Evolutionary conservation across 2,888 invertebrate species (phyloP).

Genomic region (Drosophila vallismaia): DNA sequence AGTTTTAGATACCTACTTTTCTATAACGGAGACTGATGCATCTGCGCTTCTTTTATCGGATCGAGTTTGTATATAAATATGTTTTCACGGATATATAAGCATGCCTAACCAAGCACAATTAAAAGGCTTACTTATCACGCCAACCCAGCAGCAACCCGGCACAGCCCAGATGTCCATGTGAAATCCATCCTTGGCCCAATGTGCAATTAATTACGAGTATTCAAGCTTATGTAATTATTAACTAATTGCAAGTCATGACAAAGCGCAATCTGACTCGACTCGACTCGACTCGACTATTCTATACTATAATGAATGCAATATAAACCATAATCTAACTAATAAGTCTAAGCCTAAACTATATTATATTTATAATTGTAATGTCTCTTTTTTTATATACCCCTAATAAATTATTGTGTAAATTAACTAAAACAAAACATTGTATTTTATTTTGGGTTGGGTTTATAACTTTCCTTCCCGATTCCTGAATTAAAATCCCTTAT

Average conservation of each 20-base stretch:
- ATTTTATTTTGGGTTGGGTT: not conserved
- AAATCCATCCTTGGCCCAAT: slow-evolving; percentile 50
- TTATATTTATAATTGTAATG: slow-evolving; percentile 26
- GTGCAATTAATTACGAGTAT: slow-evolving; percentile 59
- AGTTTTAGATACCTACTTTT: slow-evolving; percentile 47
- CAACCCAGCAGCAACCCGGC: not conserved
- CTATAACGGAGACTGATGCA: slow-evolving; percentile 68
- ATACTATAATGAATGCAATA: not conserved
- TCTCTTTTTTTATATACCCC: slow-evolving; percentile 34
- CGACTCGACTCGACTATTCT: not conserved
- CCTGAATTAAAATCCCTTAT: not conserved
- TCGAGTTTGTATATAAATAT: slow-evolving; percentile 30
- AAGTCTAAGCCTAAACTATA: slow-evolving; percentile 20
- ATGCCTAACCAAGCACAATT: slow-evolving; percentile 31
- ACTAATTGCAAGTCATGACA: slow-evolving; percentile 53
- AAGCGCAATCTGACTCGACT: slow-evolving; percentile 24
- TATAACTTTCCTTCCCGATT: not conserved
- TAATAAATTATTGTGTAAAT: slow-evolving; percentile 64
- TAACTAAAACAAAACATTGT: not conserved
- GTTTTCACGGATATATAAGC: slow-evolving; percentile 15
- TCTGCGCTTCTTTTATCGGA: slow-evolving; percentile 41
- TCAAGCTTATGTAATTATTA: slow-evolving; percentile 49
- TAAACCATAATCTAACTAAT: not conserved
- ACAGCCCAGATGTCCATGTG: slow-evolving; percentile 50
- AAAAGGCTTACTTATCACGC: slow-evolving; percentile 52